phyloP scores from a whole-genome alignment of 92 coral and sea anemone genomes.

The Montipora capitata region DNA sequence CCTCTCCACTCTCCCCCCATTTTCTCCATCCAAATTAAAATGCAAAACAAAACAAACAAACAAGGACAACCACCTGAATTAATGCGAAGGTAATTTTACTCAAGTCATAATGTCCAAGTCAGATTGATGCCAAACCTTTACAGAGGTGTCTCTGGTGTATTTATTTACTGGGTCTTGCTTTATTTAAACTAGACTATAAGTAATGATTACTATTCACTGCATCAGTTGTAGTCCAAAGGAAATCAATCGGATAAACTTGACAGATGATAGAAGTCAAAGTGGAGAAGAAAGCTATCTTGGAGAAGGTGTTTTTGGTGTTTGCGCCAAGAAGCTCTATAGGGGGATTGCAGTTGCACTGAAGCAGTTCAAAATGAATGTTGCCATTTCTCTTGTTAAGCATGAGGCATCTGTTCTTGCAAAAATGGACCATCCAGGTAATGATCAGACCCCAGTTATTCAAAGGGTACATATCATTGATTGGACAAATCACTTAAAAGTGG shows the following conservation, averaged over 20 bases:
- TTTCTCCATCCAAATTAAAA: too few species aligned
- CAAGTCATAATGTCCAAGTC: too few species aligned
- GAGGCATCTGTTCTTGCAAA: too few species aligned
- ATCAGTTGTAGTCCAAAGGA: conserved; percentile 17
- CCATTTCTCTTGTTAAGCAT: conserved; percentile 1
- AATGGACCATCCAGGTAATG: too few species aligned
- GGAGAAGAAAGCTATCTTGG: conserved; percentile 4
- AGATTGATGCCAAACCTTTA: neutral
- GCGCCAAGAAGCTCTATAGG: conserved; percentile 1
- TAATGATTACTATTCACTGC: neutral
- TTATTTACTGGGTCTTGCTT: neutral
- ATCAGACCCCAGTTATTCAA: too few species aligned
- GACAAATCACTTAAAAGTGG: too few species aligned
- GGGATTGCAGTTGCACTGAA: conserved; percentile 35
- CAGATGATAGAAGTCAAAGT: conserved; percentile 4
- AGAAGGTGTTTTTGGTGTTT: conserved; percentile 52
- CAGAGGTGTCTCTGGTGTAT: too few species aligned
- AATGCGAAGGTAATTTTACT: too few species aligned
- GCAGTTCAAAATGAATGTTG: neutral
- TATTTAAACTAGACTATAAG: neutral
- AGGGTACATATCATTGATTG: neutral
- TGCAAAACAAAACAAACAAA: too few species aligned
- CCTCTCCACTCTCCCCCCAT: too few species aligned
- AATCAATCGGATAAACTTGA: conserved; percentile 8
- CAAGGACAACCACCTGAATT: too few species aligned